These are phyloP conservation scores for Hartigia nigra DNA, from an alignment of 2,888 invertebrate genomes.

Conservation along the genomic window DNA sequence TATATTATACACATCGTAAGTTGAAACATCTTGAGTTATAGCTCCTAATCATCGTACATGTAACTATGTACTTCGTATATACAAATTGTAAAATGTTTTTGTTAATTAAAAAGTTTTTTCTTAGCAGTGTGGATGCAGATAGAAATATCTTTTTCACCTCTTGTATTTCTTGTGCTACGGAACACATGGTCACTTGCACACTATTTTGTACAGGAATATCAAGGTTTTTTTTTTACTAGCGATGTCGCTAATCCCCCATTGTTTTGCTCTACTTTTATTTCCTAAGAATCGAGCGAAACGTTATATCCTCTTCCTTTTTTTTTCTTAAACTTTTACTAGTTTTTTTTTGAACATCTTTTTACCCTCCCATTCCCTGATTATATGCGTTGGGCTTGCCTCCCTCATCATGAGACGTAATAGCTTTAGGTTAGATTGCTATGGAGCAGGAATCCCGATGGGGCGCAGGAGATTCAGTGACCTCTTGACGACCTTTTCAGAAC, in stretches of 20 bases:
- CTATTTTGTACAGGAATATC: constrained; percentile 34
- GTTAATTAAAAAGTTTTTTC: constrained; percentile 52
- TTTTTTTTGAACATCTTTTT: constrained; percentile 2
- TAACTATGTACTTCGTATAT: constrained; percentile 58
- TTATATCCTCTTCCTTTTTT: constrained; percentile 2
- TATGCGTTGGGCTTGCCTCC: not conserved
- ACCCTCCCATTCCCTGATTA: constrained; percentile 6
- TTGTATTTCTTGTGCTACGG: constrained; percentile 25
- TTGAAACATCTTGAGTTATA: constrained; percentile 34
- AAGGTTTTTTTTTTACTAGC: constrained; percentile 10
- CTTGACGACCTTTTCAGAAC: not conserved
- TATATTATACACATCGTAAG: constrained; percentile 40
- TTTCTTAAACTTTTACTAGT: not conserved
- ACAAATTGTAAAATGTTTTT: constrained; percentile 62
- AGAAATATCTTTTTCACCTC: constrained; percentile 17
- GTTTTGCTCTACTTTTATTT: constrained; percentile 10
- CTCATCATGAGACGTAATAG: not conserved
- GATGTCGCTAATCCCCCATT: not conserved
- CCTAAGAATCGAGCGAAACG: constrained; percentile 20
- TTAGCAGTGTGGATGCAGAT: constrained; percentile 37
- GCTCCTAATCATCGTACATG: constrained; percentile 27
- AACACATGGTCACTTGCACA: constrained; percentile 45
- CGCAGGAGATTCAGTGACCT: not conserved
- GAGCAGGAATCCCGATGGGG: not conserved
- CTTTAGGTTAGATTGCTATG: not conserved